Base-by-base conservation (phyloP, 1,140 invertebrate genomes). In the Hycleus phaleratus region DNA sequence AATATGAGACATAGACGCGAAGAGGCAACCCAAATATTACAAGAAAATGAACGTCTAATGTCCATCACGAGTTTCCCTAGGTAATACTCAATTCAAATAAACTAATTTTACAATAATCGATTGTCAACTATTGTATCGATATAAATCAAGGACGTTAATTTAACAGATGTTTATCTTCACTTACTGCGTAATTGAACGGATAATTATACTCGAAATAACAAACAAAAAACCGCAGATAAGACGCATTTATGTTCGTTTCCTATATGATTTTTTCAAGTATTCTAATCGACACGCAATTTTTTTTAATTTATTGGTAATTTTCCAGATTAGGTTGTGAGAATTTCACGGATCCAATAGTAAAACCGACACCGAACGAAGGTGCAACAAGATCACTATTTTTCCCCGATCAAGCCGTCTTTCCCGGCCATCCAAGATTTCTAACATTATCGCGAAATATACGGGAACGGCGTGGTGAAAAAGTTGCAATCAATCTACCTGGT, bases 401-500 rank as follows among this genome's bases (percentile, higher is more conserved):
- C 71, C 95, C 97, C 0, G 94, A 98, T 75, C 88, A 95, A 68
- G 94, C 85, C 8, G 97, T 98, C 65, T 97, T 84, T 76, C 81
- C 82, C 18, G 93, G 91, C 26, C 97, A 99, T 85, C 96, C 96
- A 25, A 80, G 97, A 60, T 99, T 98, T 73, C 91, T 88, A 73
- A 98, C 93, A 5, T 79, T 99, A 43, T 93, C 96, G 0, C 78
- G 87, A 62, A 99, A 99, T 74, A 98, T 99, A 57, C 80, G 95
- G 52, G 74, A 87, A 65, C 80, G 97, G 68, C 80, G 96, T 54
- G 91, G 92, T 45, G 86, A 94, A 77, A 98, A 98, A 81, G 93
- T 98, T 4, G 87, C 87, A 40, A 98, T 99, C 53, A 97, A 99
- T 77, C 81, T 99, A 70, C 95, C 95, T 72, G 85, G 92, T 95